These are phyloP conservation scores for Apogon hyalosoma DNA, from an alignment of 2,797 vertebrate species.

Conservation along the genomic window DNA sequence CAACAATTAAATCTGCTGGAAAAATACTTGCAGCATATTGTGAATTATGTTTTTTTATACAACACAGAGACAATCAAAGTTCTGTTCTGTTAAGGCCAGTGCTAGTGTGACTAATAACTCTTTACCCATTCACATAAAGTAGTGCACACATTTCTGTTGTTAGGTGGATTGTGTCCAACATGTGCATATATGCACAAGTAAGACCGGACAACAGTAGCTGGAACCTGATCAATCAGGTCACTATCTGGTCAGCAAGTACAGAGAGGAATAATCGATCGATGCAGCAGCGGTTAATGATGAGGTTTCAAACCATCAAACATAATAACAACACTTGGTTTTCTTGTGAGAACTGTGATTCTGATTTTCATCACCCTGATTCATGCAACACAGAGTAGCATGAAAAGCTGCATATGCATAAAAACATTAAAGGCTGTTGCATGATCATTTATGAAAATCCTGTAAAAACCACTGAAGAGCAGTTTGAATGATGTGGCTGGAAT, in stretches of 20 bases:
- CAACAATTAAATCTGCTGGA: too few species aligned
- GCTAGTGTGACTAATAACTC: slow-evolving; percentile 40
- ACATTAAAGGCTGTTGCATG: background rate
- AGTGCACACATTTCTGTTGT: slow-evolving; percentile 17
- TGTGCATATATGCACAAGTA: slow-evolving; percentile 10
- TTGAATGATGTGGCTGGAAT: slow-evolving; percentile 21
- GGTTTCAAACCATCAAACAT: slow-evolving; percentile 8
- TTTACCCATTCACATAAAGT: slow-evolving; percentile 44
- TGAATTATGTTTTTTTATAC: too few species aligned
- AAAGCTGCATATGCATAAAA: slow-evolving; percentile 16
- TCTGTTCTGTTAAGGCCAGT: slow-evolving; percentile 7
- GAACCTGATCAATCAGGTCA: slow-evolving; percentile 44
- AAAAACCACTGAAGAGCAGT: slow-evolving; percentile 7
- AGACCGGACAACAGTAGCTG: slow-evolving; percentile 27
- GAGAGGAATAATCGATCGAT: slow-evolving; percentile 17
- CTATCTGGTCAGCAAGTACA: slow-evolving; percentile 40
- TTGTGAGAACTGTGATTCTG: background rate
- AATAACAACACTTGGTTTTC: slow-evolving; percentile 6
- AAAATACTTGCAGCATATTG: too few species aligned
- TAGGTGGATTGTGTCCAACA: slow-evolving; percentile 23
- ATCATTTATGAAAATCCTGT: slow-evolving; percentile 33
- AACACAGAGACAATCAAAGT: slow-evolving; percentile 10
- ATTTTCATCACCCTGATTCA: background rate
- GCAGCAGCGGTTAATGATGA: slow-evolving; percentile 16
- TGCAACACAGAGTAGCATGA: background rate